Percentiles rank a stretch among this genome's conserved stretches.
Evolutionary conservation across 2,797 vertebrate genomes (phyloP).

Genomic region (Alcedo quadribrachys): DNA sequence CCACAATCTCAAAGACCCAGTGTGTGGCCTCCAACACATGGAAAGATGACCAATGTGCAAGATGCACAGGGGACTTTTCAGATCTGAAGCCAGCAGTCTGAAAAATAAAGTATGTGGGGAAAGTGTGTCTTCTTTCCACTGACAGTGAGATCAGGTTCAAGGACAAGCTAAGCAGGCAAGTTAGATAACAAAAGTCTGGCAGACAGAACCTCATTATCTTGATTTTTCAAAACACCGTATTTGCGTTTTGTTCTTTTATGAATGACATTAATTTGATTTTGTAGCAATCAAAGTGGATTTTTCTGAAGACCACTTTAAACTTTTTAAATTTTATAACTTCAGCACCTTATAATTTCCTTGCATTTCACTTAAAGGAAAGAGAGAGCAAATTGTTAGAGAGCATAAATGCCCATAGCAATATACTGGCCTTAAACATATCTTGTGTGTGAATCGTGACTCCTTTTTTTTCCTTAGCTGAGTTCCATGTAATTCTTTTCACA

Average conservation of each 20-base stretch:
- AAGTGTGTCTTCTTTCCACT: slow-evolving; percentile 52
- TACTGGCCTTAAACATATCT: slow-evolving; percentile 18
- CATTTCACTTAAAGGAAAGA: neutral
- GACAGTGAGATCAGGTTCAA: slow-evolving; percentile 22
- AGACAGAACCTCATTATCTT: neutral
- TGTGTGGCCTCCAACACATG: slow-evolving; percentile 66
- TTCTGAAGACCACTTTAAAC: neutral
- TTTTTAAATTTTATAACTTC: neutral
- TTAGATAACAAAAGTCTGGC: neutral
- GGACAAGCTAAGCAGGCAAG: neutral
- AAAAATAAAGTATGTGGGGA: slow-evolving; percentile 50
- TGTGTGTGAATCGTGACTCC: neutral
- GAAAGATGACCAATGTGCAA: slow-evolving; percentile 59
- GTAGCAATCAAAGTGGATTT: neutral
- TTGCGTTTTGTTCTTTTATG: neutral
- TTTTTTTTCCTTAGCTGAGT: slow-evolving; percentile 36
- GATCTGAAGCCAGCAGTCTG: slow-evolving; percentile 47
- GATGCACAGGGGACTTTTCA: slow-evolving; percentile 46
- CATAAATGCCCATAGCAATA: neutral
- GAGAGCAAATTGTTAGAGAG: neutral
- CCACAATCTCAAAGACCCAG: slow-evolving; percentile 52
- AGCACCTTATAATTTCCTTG: neutral
- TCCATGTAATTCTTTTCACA: slow-evolving; percentile 51
- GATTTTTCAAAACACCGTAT: neutral
- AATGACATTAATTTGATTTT: neutral